phyloP scores from a whole-genome alignment of 2,113 vertebrate species.

The Ibidorhyncha struthersii region DNA sequence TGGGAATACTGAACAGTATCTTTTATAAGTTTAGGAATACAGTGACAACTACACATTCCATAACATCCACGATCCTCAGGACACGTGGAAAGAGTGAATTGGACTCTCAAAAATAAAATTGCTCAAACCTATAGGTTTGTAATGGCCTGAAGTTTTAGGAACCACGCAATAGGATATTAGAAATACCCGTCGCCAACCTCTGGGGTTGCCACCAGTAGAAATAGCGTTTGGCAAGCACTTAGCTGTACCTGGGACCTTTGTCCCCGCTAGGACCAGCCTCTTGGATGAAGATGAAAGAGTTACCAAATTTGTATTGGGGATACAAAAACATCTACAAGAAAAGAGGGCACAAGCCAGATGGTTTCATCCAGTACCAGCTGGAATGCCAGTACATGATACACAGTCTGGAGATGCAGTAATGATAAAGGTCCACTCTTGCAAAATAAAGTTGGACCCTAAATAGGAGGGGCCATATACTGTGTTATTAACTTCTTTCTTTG shows the following conservation, averaged over 20 bases:
- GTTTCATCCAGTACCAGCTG: neutral
- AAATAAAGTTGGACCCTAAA: neutral
- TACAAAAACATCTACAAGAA: neutral
- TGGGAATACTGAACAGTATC: neutral
- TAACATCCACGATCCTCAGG: neutral
- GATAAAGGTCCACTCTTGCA: neutral
- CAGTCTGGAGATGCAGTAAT: neutral
- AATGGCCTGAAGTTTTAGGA: neutral
- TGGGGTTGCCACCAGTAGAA: neutral
- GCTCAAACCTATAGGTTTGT: neutral
- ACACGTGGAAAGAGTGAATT: neutral
- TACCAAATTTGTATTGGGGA: neutral
- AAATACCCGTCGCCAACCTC: neutral
- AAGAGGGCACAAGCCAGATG: neutral
- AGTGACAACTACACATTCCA: neutral
- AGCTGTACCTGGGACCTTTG: neutral
- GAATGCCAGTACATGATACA: neutral
- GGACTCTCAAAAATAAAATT: neutral
- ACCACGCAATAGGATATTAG: neutral
- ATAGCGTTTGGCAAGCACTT: neutral
- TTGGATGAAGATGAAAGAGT: neutral
- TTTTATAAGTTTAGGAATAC: neutral
- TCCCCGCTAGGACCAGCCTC: neutral
- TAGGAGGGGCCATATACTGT: too few species aligned
- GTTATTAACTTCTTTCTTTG: neutral